Conservation (phyloP, 2,888 invertebrate species). For the Drosophila recens region DNA sequence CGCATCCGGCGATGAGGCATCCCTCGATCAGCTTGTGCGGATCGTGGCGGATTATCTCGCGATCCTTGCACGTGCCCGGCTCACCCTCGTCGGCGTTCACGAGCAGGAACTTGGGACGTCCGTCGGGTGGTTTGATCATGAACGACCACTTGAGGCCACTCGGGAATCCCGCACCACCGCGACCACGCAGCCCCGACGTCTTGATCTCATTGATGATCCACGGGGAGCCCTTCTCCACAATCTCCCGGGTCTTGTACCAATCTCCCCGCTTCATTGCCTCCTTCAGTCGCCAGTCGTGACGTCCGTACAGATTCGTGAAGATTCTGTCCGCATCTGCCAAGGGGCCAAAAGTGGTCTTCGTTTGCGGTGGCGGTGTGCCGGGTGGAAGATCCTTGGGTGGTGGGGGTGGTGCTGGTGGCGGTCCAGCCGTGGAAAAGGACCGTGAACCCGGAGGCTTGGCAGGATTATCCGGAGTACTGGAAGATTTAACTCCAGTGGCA, state of each 20-base stretch:
- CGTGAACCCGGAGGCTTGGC: not conserved
- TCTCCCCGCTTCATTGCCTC: constrained; percentile 96
- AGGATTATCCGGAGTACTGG: not conserved
- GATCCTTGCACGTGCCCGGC: constrained; percentile 99
- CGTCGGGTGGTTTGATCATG: constrained; percentile 98
- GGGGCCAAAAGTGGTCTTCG: constrained; percentile 86
- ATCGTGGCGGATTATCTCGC: constrained; percentile 99
- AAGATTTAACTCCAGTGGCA: not conserved
- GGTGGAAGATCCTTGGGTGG: constrained; percentile 81
- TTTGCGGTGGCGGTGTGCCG: constrained; percentile 87
- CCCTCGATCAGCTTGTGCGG: constrained; percentile 98
- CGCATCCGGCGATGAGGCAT: constrained; percentile 95
- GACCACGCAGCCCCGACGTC: constrained; percentile 95
- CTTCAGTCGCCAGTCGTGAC: constrained; percentile 97
- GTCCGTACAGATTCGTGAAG: constrained; percentile 98
- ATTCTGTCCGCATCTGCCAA: constrained; percentile 96
- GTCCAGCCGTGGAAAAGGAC: constrained; percentile 9
- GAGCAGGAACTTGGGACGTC: constrained; percentile 97
- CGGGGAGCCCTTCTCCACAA: constrained; percentile 94
- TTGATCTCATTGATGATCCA: constrained; percentile 99
- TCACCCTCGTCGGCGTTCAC: constrained; percentile 99
- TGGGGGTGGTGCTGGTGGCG: constrained; percentile 34
- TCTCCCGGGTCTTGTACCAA: constrained; percentile 99
- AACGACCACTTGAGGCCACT: constrained; percentile 99
- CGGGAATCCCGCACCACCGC: constrained; percentile 99